phyloP scores from a whole-genome alignment of 2,797 vertebrate genomes.

The Momotus momota region DNA sequence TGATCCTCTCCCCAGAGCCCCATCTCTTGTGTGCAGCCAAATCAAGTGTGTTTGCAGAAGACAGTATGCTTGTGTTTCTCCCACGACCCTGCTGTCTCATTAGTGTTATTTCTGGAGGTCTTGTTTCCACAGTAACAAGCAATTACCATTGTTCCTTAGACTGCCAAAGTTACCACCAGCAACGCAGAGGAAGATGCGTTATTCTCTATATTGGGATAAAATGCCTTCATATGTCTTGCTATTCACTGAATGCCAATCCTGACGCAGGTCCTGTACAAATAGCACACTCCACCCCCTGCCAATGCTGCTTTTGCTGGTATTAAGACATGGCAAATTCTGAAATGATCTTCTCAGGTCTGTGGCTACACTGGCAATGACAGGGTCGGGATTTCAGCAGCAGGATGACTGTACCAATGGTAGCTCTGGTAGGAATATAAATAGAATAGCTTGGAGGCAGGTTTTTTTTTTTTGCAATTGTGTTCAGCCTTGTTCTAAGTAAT shows the following conservation, averaged over 20 bases:
- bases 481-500: conserved; percentile 49
- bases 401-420: conserved; percentile 47
- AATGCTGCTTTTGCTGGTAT: conserved; percentile 57
- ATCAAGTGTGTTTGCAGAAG: conserved; percentile 68
- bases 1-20: conserved; percentile 10
- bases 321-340: conserved; percentile 57
- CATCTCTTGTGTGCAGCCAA: conserved; percentile 45
- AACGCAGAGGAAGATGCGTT: conserved; percentile 74
- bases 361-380: conserved; percentile 24
- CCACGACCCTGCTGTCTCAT: conserved; percentile 74
- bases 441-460: conserved; percentile 59
- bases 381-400: conserved; percentile 58
- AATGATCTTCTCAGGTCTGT: conserved; percentile 33
- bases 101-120: conserved; percentile 80
- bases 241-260: conserved; percentile 74
- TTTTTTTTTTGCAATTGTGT: conserved; percentile 44
- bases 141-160: conserved; percentile 79
- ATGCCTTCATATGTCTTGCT: conserved; percentile 74
- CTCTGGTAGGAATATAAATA: conserved; percentile 60
- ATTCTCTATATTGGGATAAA: conserved; percentile 78
- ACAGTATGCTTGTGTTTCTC: conserved; percentile 69
- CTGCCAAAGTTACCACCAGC: conserved; percentile 78
- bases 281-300: conserved; percentile 58
- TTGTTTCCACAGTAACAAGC: conserved; percentile 82
- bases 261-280: conserved; percentile 69